phyloP scores from a whole-genome alignment of 2,888 invertebrate species.

The Formica aserva region DNA sequence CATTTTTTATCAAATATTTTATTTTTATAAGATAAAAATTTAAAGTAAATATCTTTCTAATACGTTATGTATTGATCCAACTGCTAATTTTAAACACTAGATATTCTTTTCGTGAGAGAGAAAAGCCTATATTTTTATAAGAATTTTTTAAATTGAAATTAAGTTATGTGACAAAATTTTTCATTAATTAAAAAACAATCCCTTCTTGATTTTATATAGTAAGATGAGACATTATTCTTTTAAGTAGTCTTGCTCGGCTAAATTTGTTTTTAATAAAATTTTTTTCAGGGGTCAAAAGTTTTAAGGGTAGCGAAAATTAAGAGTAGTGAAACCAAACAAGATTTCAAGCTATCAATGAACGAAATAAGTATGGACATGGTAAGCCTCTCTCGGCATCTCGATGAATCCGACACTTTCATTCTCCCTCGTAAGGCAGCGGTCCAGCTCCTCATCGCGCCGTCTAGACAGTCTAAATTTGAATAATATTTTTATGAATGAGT shows the following conservation, averaged over 20 bases:
- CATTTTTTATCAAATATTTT: not conserved
- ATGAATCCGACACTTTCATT: conserved; percentile 1
- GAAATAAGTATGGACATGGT: conserved; percentile 74
- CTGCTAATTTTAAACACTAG: not conserved
- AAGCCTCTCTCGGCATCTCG: conserved; percentile 39
- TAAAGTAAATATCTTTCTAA: not conserved
- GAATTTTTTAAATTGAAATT: not conserved
- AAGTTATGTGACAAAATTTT: not conserved
- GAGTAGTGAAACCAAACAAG: conserved; percentile 29
- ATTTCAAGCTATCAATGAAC: conserved; percentile 74
- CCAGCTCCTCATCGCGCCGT: conserved; percentile 68
- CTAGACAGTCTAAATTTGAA: conserved; percentile 85
- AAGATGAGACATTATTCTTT: not conserved
- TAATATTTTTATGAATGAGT: conserved; percentile 86
- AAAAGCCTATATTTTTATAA: not conserved
- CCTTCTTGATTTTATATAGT: not conserved
- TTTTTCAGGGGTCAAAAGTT: not conserved
- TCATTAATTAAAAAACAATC: not conserved
- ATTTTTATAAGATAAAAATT: not conserved
- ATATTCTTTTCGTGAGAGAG: not conserved
- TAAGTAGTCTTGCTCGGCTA: not conserved
- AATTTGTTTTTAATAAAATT: not conserved
- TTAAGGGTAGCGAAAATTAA: conserved; percentile 4
- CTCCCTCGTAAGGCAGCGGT: not conserved
- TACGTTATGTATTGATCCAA: not conserved